Base-by-base conservation (phyloP, 2,797 vertebrate species). In the Falco concolor region DNA sequence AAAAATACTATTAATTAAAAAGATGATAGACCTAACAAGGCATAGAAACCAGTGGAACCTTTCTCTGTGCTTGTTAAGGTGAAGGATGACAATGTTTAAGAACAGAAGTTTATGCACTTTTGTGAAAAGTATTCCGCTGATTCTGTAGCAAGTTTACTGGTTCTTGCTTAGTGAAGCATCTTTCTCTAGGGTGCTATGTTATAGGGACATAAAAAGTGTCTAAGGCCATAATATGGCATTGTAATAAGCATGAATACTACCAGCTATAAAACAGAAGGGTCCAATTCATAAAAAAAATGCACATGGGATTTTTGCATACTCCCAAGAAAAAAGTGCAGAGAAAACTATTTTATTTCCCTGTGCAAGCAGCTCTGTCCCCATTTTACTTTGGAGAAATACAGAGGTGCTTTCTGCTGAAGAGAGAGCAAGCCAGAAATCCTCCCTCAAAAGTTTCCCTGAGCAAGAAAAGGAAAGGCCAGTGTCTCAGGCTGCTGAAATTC, bases 1-100 rank as follows among this genome's bases (percentile, higher is more conserved):
- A 99, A 99, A 99, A 99, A 99, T 99, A 99, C 98, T 98, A 99
- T 99, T 99, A 99, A 99, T 99, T 99, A 99, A 99, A 99, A 98
- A 98, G 98, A 99, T 99, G 99, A 99, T 99, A 98, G 98, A 99
- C 98, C 98, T 99, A 99, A 99, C 99, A 99, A 99, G 99, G 98
- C 98, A 97, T 98, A 98, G 98, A 98, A 98, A 98, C 97, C 96
- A 95, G 96, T 96, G 97, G 98, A 98, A 98, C 98, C 97, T 98
- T 97, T 97, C 97, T 94, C 96, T 95, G 90, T 92, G 96, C 98
- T 98, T 95, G 97, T 98, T 98, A 98, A 98, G 98, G 98, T 98
- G 98, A 98, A 97, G 94, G 97, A 97, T 98, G 98, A 95, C 96
- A 96, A 94, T 73, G 88, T 89, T 95, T 95, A 96, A 97, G 96